Base-by-base conservation (phyloP, 1,140 invertebrate species). In the Panulirus ornatus region DNA sequence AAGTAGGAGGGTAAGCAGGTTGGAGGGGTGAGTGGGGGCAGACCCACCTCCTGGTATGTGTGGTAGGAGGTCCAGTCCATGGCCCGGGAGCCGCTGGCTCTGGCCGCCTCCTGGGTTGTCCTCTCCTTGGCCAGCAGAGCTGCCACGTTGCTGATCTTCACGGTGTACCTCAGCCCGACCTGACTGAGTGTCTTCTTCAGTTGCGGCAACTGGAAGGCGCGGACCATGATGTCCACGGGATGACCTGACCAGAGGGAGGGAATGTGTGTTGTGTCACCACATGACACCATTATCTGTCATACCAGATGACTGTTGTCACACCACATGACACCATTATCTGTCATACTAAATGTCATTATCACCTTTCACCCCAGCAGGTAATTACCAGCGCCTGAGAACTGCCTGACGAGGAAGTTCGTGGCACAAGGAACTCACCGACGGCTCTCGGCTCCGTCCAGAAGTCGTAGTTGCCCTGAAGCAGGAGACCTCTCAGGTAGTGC, bases 61-160 rank as follows among this genome's bases (percentile, higher is more conserved):
- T 89, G 79, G 87, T 89, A 89, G 3, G 47, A 40, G 11, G 63
- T 75, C 87, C 87, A 89, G 63, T 89, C 87, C 87, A 89, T 83
- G 36, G 63, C 44, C n/a, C 16, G 8, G 19, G 27, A 19, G 22
- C n/a, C 11, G 19, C 22, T 36, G 66, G 70, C 63, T 0, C 54
- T 22, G 8, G 63, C 83, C 19, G 16, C 42, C 9, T 71, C 27
- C 36, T 42, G 19, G 42, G 79, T 63, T 0, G 14, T 36, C 42
- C 27, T 51, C 54, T 83, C 42, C 76, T 88, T 8, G 2, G 14
- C 58, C 38, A 83, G 3, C 19, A 89, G 66, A 0, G 14, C 8
- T 11, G 30, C 79, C 22, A 89, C 78, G 70, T 89, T 40, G 16
- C 54, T 22, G 40, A 89, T 51, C 63, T 22, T 40, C 2, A 66